These are phyloP conservation scores for Cheilosia grossa DNA, from an alignment of 2,888 invertebrate genomes.

Conservation along the genomic window DNA sequence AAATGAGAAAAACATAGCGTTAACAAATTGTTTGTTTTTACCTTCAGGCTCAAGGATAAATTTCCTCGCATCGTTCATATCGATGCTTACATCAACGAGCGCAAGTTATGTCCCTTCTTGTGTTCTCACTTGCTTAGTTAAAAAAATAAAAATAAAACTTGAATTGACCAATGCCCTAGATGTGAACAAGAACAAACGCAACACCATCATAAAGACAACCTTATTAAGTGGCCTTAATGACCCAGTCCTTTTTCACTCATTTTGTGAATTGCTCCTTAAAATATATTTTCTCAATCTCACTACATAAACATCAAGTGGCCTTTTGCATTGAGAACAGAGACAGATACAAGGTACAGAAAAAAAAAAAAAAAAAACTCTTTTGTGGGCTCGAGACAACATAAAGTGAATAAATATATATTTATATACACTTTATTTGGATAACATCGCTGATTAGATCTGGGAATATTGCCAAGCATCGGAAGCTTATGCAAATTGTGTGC, in stretches of 20 bases:
- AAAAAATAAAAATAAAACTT: neutral
- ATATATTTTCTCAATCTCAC: constrained; percentile 38
- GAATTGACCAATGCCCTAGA: constrained; percentile 24
- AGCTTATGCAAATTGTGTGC: constrained; percentile 57
- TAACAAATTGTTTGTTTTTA: too few relatives aligned
- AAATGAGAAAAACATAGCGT: too few relatives aligned
- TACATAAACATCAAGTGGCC: constrained; percentile 38
- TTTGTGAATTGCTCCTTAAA: constrained; percentile 53
- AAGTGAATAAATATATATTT: constrained; percentile 55
- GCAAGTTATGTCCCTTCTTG: constrained; percentile 7
- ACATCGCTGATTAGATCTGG: constrained; percentile 64
- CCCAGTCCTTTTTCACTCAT: constrained; percentile 26
- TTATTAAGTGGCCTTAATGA: constrained; percentile 19
- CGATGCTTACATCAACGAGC: constrained; percentile 27
- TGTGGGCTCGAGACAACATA: constrained; percentile 42
- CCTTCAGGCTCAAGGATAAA: too few relatives aligned
- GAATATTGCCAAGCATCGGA: constrained; percentile 55
- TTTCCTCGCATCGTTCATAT: neutral
- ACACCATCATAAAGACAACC: constrained; percentile 9
- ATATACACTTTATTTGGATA: constrained; percentile 57
- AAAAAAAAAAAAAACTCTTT: constrained; percentile 10
- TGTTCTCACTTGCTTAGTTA: neutral
- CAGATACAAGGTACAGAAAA: constrained; percentile 1
- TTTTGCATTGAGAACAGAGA: constrained; percentile 24
- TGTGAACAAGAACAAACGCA: constrained; percentile 31